These are phyloP conservation scores for Drosophila ficusphila DNA, from an alignment of 1,140 invertebrate species.

Conservation along the genomic window DNA sequence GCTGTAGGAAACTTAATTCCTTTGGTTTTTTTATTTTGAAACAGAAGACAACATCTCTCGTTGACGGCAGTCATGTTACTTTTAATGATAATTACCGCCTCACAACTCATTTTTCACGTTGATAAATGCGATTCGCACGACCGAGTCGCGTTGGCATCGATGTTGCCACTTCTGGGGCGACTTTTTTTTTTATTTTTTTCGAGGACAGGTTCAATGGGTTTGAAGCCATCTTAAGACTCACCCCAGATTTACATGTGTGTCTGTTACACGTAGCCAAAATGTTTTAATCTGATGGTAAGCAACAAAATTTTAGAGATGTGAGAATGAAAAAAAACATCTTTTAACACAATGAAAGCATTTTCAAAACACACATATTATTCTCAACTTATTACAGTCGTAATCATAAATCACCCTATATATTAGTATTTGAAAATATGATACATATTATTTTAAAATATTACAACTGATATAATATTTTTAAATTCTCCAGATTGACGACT, in stretches of 20 bases:
- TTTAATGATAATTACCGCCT: constrained; percentile 79
- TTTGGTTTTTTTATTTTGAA: neutral
- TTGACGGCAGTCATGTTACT: constrained; percentile 72
- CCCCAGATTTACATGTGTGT: constrained; percentile 4
- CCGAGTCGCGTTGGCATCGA: constrained; percentile 11
- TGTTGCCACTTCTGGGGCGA: constrained; percentile 6
- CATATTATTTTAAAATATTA: too few relatives aligned
- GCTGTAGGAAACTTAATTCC: neutral
- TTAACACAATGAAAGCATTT: too few relatives aligned
- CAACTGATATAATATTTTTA: too few relatives aligned
- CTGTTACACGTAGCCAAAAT: neutral
- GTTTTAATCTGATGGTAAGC: constrained; percentile 7
- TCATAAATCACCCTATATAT: too few relatives aligned
- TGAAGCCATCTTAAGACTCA: neutral
- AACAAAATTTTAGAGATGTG: neutral
- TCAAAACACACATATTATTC: too few relatives aligned
- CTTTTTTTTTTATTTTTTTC: neutral
- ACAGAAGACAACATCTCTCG: constrained; percentile 20
- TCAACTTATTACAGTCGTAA: too few relatives aligned
- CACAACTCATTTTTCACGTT: constrained; percentile 80
- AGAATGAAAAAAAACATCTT: neutral
- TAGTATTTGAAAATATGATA: too few relatives aligned
- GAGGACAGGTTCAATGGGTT: constrained; percentile 8
- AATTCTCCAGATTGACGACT: neutral
- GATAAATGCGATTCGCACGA: constrained; percentile 65